Base-by-base conservation (phyloP, 2,888 invertebrate species). In the Parochlus steinenii region DNA sequence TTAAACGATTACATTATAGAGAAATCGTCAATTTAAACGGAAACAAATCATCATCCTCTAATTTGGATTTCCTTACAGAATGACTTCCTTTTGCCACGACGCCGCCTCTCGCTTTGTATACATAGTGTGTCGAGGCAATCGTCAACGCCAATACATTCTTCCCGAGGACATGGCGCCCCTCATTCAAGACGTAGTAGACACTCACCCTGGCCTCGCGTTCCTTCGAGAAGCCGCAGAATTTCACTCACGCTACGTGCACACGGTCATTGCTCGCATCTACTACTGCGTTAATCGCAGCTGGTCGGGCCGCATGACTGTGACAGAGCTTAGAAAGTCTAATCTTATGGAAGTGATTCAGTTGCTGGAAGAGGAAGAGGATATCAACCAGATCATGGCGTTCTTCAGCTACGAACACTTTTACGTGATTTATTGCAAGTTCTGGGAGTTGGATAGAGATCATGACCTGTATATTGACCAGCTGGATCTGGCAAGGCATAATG, bases 351-450 rank as follows among this genome's bases (percentile, higher is more conserved):
- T 80, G 40, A 73, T 90, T 44, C 74, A 78, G 44, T 59, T 85
- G 38, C 64, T 95, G 39, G 93, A 95, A 55, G 83, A 89, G 48
- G 93, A 95, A 58, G 92, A 93, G 52, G 95, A 97, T 55, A 95
- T 95, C 51, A 97, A 95, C 64, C 87, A 89, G 64, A 78, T 82
- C 44, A 81, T 81, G 47, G 79, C 80, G 51, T 81, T 71, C 54
- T 82, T 82, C 55, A 95, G 95, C 55, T 98, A 99, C 59, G 98
- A 99, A 61, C 98, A 98, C 65, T 98, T 98, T 64, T 98, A 98
- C 65, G 98, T 98, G 41, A 95, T 98, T 57, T 98, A 99, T 61
- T 98, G 98, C 68, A 98, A 98, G 62, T 99, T 98, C 64, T 99
- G 98, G 98, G 98, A 98, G 62, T 63, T 98, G 54, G 98, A 98